Base-by-base conservation (phyloP, 2,888 invertebrate species). In the Heterodera filipjevi region DNA sequence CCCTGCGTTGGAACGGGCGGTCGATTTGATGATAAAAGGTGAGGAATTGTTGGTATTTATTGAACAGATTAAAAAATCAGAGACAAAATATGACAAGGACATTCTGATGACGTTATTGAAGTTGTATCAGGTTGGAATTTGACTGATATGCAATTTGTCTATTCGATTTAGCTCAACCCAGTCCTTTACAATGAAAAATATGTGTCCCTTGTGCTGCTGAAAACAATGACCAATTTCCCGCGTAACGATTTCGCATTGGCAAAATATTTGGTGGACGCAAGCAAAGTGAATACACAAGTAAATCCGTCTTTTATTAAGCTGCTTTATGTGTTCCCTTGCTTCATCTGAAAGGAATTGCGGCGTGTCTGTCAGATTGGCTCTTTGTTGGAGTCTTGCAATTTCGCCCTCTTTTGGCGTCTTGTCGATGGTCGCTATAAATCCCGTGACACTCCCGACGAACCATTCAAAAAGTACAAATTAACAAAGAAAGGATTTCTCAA, bases 241-340 rank as follows among this genome's bases (percentile, higher is more conserved):
- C 95, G 97, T 89, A 95, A 97, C 14, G 99, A 99, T 90, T 97
- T 98, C 89, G 95, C 96, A 71, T 92, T 99, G 83, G 99, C 98
- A 91, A 99, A 99, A 91, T 98, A 96, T 90, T 92, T 99, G 78
- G 92, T 99, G 80, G 93, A 94, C 83, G 94, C 95, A 79, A 92
- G 92, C 71, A 77, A 84, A 35, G 80, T 85, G 39, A 81, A 81
- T 68, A 71, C 84, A 10, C 80, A 82, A 35, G 86, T 83, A n/a
- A 14, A 64, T 27, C 39, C 12, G 6, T 39, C 12, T 39, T 6
- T 6, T n/a, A n/a, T 30, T 16, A 71, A 39, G 71, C 39, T 27
- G 0, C 10, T 68, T 30, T 27, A 0, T 30, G 39, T 30, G 19
- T 14, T n/a, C n/a, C n/a, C 39, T 49, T 30, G 49, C 19, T 14